These are phyloP conservation scores for Electrophaes corylata DNA, from an alignment of 2,888 invertebrate genomes.

Conservation along the genomic window DNA sequence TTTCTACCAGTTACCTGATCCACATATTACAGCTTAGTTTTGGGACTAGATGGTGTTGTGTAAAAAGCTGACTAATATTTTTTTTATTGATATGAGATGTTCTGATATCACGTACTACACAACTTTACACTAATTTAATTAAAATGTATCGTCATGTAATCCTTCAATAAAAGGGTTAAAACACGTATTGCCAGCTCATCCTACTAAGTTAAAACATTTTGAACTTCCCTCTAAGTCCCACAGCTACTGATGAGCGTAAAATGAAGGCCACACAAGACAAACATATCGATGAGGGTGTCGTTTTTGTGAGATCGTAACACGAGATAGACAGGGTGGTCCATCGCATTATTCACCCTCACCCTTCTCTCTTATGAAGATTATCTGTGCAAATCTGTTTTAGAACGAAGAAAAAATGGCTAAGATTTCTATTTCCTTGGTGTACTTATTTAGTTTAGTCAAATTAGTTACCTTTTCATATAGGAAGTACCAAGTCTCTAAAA, in stretches of 20 bases:
- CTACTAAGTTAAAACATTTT: conserved; percentile 17
- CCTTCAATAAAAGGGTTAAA: conserved; percentile 11
- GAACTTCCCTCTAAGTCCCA: conserved; percentile 47
- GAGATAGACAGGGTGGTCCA: conserved; percentile 76
- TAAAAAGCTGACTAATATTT: neutral
- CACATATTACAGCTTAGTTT: too few relatives aligned
- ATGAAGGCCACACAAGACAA: conserved; percentile 77
- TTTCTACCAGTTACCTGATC: too few relatives aligned
- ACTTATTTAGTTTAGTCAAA: too few relatives aligned
- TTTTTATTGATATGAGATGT: neutral
- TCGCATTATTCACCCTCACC: conserved; percentile 45
- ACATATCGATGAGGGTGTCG: conserved; percentile 68
- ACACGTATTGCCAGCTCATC: conserved; percentile 24
- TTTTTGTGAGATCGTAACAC: conserved; percentile 72
- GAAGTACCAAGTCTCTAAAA: too few relatives aligned
- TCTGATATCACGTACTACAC: neutral
- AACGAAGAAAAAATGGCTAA: neutral
- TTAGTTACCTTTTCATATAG: too few relatives aligned
- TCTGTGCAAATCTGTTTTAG: conserved; percentile 4
- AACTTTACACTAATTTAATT: neutral
- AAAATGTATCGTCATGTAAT: conserved; percentile 5
- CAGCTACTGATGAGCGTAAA: conserved; percentile 62
- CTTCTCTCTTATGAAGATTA: conserved; percentile 21
- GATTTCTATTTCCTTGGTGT: too few relatives aligned
- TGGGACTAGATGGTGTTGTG: too few relatives aligned